Percentiles rank a stretch among this genome's conserved stretches.
Evolutionary conservation across 2,888 invertebrate species (phyloP).

Genomic region (Odontothrips loti): DNA sequence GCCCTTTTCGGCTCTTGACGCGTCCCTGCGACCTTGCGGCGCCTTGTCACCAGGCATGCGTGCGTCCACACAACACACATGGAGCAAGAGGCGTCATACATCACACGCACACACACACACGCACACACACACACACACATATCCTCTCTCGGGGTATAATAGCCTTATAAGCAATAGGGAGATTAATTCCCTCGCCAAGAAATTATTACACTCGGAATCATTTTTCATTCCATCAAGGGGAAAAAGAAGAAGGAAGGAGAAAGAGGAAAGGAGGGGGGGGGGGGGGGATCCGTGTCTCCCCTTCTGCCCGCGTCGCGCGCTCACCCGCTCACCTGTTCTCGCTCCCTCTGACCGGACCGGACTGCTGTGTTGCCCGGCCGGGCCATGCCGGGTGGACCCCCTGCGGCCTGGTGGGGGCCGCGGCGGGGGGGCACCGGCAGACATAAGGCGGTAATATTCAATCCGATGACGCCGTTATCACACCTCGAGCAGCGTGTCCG

Average conservation of each 20-base stretch:
- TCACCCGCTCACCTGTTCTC: neutral
- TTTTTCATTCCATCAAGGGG: neutral
- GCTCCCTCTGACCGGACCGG: neutral
- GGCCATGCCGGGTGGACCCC: neutral
- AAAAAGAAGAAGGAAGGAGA: too few relatives aligned
- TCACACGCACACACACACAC: neutral
- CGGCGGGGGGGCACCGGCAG: neutral
- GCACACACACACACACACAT: slow-evolving; percentile 7
- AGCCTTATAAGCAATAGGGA: neutral
- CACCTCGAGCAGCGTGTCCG: neutral
- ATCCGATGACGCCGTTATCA: neutral
- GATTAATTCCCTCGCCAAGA: neutral
- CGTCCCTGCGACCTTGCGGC: too few relatives aligned
- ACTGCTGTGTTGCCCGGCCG: neutral
- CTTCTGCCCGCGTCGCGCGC: too few relatives aligned
- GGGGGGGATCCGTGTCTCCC: neutral
- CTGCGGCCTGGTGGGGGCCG: neutral
- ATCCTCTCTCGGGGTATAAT: neutral
- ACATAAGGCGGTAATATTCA: slow-evolving; percentile 13
- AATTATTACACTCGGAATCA: neutral
- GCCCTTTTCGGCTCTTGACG: too few relatives aligned
- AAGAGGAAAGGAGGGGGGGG: too few relatives aligned
- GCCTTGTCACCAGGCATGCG: too few relatives aligned
- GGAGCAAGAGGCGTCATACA: neutral
- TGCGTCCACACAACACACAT: too few relatives aligned